These are phyloP conservation scores for Carapus acus DNA, from an alignment of 2,797 vertebrate genomes.

Conservation along the genomic window DNA sequence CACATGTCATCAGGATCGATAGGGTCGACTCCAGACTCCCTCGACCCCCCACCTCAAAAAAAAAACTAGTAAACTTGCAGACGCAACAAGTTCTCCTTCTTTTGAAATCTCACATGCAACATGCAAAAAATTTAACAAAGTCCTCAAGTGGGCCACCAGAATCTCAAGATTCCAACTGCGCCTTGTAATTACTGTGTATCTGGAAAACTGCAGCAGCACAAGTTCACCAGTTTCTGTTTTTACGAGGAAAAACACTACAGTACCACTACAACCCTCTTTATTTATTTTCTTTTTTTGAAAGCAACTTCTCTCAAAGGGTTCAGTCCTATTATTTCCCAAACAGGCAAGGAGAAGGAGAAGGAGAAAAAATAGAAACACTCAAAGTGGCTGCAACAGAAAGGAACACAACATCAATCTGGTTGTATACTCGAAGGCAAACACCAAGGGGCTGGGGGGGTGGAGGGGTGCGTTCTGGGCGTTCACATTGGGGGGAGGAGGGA, in stretches of 20 bases:
- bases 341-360: background rate
- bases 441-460: slow-evolving; percentile 15
- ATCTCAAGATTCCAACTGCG: slow-evolving; percentile 2
- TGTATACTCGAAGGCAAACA: slow-evolving; percentile 45
- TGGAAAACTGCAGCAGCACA: slow-evolving; percentile 11
- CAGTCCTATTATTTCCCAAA: background rate
- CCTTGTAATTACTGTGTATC: slow-evolving; percentile 14
- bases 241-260: slow-evolving; percentile 31
- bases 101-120: too few relatives aligned
- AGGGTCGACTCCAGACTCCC: slow-evolving; percentile 54
- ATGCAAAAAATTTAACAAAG: background rate
- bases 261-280: slow-evolving; percentile 35
- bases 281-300: slow-evolving; percentile 26
- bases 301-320: slow-evolving; percentile 23
- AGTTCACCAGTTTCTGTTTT: slow-evolving; percentile 27
- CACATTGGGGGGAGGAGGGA: slow-evolving; percentile 21
- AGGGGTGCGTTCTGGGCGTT: slow-evolving; percentile 49
- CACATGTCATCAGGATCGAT: slow-evolving; percentile 69
- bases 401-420: slow-evolving; percentile 62
- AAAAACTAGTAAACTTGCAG: slow-evolving; percentile 44
- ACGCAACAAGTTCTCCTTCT: slow-evolving; percentile 58
- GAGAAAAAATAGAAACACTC: slow-evolving; percentile 36
- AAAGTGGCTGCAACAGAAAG: slow-evolving; percentile 50
- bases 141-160: background rate
- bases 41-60: too few relatives aligned